Base-by-base conservation (phyloP, 1,140 invertebrate genomes). In the Euura saliciscinereae region DNA sequence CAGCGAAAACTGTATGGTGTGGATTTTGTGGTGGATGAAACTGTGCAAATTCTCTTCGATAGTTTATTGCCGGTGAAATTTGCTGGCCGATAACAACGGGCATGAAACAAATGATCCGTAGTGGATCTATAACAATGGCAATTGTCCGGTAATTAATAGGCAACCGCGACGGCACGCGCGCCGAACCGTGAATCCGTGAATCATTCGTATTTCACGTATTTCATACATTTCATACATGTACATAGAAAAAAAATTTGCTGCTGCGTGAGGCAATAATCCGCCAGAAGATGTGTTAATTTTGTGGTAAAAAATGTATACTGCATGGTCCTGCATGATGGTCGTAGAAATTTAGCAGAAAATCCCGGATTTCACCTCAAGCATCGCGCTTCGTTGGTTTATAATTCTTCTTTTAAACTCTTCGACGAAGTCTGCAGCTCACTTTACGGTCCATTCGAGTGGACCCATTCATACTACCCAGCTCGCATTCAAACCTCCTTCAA, bases 331-430 rank as follows among this genome's bases (percentile, higher is more conserved):
- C 28, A 28, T 28, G 28, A 28, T 28, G 28, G 28, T 28, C 28
- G 28, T 28, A 28, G 28, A 28, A 28, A 28, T 28, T 28, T 28
- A 28, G 28, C 28, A 28, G 28, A 28, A 28, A 28, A 28, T 28
- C 28, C 28, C 28, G 28, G 28, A 28, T 28, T 28, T 28, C 28
- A 28, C 28, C 28, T 28, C 28, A 28, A 28, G 28, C 28, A 28
- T 28, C 28, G 51, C 13, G 5, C 51, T 59, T n/a, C 51, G 51
- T n/a, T n/a, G 10, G 13, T 59, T 59, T 8, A 8, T 59, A 59
- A 59, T 59, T 59, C 51, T 59, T 59, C 51, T 59, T 59, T 59
- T 59, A 59, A 59, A 59, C 51, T 59, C 51, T 59, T 59, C 13
- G 51, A 59, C 51, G 13, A 59, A 59, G 51, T 59, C 8, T 59